Base-by-base conservation (phyloP, 2,888 invertebrate genomes). In the Eristalis pertinax region DNA sequence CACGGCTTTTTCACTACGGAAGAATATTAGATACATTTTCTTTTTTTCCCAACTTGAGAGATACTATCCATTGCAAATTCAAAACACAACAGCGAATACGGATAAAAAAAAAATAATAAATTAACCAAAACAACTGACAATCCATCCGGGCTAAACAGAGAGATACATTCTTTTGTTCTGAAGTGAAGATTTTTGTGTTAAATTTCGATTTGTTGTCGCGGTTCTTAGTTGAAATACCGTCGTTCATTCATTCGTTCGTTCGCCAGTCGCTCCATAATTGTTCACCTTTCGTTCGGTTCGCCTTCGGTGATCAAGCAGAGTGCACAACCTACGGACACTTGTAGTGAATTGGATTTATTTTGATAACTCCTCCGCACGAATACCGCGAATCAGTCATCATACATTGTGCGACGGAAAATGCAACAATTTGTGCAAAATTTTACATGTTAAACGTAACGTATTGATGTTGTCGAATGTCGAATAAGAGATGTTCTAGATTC, bases 1-100 rank as follows among this genome's bases (percentile, higher is more conserved):
- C 90, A 85, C 89, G 86, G 88, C 82, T 86, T 89, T 79, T 81
- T 73, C 79, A 83, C 84, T 70, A 76, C 43, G 65, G 58, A 38
- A 78, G n/a, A 82, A 72, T 65, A 72, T 10, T 35, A n/a, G n/a
- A n/a, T n/a, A 76, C 50, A 50, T 19, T 19, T 43, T 43, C 4
- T 43, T 43, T 50, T n/a, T 50, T 50, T 19, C 4, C 3, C 50
- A 19, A 19, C 43, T 43, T 4, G 43, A 77, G 69, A 77, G 58
- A 43, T 41, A 35, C 22, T 29, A 58, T 32, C 62, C 63, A 32
- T 60, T 69, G 29, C 67, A 82, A 43, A 86, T 73, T 38, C 69
- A 63, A 58, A 72, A 32, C 32, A 32, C 32, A 32, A 83, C 64
- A 65, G 63, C 19, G 83, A 68, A 78, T 73, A 67, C 74, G 82